Percentiles rank a stretch among this genome's conserved stretches.
Conservation (phyloP, 2,113 vertebrate genomes). For the Amia ocellicauda region DNA sequence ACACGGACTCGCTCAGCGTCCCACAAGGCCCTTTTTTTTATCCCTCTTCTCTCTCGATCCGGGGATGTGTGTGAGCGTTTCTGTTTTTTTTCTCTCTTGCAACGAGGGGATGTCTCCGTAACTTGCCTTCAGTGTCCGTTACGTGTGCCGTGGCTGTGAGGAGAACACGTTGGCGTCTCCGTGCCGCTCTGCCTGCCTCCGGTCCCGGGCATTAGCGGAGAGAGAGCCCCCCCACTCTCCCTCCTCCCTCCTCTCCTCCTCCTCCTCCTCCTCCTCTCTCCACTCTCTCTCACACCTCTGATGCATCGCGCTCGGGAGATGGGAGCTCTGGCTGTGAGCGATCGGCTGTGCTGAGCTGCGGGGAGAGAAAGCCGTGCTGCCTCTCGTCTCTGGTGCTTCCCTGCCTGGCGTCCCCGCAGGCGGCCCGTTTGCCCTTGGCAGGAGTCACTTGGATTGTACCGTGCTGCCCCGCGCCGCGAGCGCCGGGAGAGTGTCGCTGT, state of each 20-base stretch:
- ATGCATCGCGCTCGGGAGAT: slow-evolving; percentile 42
- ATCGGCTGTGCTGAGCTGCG: slow-evolving; percentile 30
- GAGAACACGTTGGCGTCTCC: background rate
- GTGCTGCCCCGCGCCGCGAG: background rate
- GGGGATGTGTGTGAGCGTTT: background rate
- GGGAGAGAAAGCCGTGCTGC: slow-evolving; percentile 24
- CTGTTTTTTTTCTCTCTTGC: background rate
- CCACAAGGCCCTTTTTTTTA: slow-evolving; percentile 48
- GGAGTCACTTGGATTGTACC: slow-evolving; percentile 8
- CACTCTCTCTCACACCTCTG: slow-evolving; percentile 31
- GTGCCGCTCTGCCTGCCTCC: background rate
- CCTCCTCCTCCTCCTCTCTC: slow-evolving; percentile 20
- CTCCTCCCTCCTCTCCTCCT: background rate
- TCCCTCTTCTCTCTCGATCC: background rate
- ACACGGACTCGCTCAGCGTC: slow-evolving; percentile 58
- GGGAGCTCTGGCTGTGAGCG: slow-evolving; percentile 25
- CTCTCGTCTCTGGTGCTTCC: too few species aligned
- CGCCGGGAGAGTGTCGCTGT: slow-evolving; percentile 41
- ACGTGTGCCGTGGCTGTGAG: background rate
- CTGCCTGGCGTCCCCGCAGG: background rate
- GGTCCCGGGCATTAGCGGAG: background rate
- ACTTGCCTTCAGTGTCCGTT: slow-evolving; percentile 5
- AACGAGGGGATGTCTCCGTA: background rate
- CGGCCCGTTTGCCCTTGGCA: slow-evolving; percentile 14
- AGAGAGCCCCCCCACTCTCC: background rate